Percentiles rank a stretch among this genome's conserved stretches.
Conservation (phyloP, 2,797 vertebrate genomes). For the Malacoctenus gilli region DNA sequence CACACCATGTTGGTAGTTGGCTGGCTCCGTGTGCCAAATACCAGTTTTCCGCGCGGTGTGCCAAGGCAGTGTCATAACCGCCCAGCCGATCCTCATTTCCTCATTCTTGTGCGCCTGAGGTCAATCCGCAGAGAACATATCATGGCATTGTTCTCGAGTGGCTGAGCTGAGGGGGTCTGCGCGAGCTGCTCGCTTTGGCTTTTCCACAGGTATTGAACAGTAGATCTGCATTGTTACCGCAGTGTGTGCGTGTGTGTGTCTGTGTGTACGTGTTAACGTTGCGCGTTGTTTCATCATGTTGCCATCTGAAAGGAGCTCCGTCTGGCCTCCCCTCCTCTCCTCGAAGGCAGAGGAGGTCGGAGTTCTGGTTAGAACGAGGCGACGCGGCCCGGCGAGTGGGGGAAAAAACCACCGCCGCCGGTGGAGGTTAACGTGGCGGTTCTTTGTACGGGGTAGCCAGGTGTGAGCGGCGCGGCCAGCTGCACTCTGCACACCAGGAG, state of each 20-base stretch:
- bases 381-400: conserved; percentile 1
- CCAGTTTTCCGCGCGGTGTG: conserved; percentile 61
- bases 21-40: conserved; percentile 47
- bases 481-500: not conserved
- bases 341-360: conserved; percentile 2
- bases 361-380: conserved; percentile 32
- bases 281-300: conserved; percentile 68
- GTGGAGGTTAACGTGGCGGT: no score
- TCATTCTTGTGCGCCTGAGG: conserved; percentile 67
- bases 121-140: conserved; percentile 39
- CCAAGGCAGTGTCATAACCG: conserved; percentile 64
- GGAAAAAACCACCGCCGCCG: not conserved
- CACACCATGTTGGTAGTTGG: conserved; percentile 37
- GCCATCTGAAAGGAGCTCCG: no score
- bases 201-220: conserved; percentile 48
- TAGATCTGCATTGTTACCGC: conserved; percentile 35
- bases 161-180: conserved; percentile 38
- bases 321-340: conserved; percentile 36
- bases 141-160: conserved; percentile 52
- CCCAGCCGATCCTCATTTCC: conserved; percentile 62
- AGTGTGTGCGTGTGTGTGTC: conserved; percentile 28
- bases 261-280: conserved; percentile 39
- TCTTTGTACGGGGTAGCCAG: not conserved
- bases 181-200: conserved; percentile 36
- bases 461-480: not conserved